phyloP scores from a whole-genome alignment of 2,888 invertebrate species.

The Xestia sexstrigata region DNA sequence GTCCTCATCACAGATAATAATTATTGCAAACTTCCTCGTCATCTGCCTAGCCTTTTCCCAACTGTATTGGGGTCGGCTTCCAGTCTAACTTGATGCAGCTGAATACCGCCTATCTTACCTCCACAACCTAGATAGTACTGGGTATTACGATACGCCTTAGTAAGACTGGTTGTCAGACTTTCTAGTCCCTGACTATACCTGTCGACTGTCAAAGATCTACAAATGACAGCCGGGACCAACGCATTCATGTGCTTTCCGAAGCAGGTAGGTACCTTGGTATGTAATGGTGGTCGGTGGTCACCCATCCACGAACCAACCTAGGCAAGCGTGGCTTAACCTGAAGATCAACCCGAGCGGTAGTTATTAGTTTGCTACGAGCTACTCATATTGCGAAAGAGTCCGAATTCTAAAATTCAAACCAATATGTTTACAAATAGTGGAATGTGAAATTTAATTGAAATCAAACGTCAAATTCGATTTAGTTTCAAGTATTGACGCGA shows the following conservation, averaged over 20 bases:
- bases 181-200: not conserved
- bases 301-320: not conserved
- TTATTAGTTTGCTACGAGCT: not conserved
- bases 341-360: not conserved
- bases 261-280: not conserved
- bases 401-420: constrained; percentile 24
- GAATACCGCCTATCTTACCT: not conserved
- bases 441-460: constrained; percentile 64
- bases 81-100: not conserved
- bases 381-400: not conserved
- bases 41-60: not conserved
- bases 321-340: not conserved
- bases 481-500: constrained; percentile 62
- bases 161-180: not conserved
- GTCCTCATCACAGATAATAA: constrained; percentile 8
- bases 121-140: not conserved
- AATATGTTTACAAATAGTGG: constrained; percentile 25
- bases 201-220: not conserved
- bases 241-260: not conserved
- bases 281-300: not conserved
- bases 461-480: constrained; percentile 63
- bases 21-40: constrained; percentile 19
- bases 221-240: not conserved
- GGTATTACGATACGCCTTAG: not conserved
- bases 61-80: not conserved